Evolutionary conservation across 2,797 vertebrate species (phyloP), one percentile per base, ranked within the genome.

Genomic region (Enteromius radiatus): DNA sequence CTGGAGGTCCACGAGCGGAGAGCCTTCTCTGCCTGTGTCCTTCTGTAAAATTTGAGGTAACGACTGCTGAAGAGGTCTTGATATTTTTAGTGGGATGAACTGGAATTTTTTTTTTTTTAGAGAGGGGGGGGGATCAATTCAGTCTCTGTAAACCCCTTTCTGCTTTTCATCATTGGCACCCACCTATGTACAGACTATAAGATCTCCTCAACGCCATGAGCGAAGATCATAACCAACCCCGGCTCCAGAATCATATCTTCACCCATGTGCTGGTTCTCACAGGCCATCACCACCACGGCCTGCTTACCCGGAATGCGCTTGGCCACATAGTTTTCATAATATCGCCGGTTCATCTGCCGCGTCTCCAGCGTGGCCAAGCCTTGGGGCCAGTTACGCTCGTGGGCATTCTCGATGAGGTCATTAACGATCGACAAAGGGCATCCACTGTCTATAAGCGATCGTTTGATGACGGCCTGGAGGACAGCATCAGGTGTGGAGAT

Each of bases 221-320:
- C 97, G 82, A 99, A 99, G 85, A 99, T 99, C 97, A 99, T 99
- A 86, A 99, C 98, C 78, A 99, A 94, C 7, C 98, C 98, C 0
- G 98, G 98, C 92, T 99, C 98, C 85, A 99, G 94, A 91, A 99
- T 98, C 98, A 99, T 99, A 91, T 99, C 98, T 84, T 99, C 98
- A 0, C 98, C 98, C 98, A 99, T 99, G 89, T 99, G 98, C 91
- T 99, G 98, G 91, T 99, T 99, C 91, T 99, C 97, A 1, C 97
- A 99, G 89, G 98, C 98, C 98, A 99, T 97, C 92, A 99, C 97
- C 79, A 99, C 97, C 85, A 99, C 98, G 0, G 98, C 98, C 91
- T 99, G 98, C 88, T 99, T 99, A 88, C 98, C 97, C 3, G 98
- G 98, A 89, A 99, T 98, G 41, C 97, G 96, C 76, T 99, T 99